Base-by-base conservation (phyloP, 2,888 invertebrate genomes). In the Cheilosia variabilis region DNA sequence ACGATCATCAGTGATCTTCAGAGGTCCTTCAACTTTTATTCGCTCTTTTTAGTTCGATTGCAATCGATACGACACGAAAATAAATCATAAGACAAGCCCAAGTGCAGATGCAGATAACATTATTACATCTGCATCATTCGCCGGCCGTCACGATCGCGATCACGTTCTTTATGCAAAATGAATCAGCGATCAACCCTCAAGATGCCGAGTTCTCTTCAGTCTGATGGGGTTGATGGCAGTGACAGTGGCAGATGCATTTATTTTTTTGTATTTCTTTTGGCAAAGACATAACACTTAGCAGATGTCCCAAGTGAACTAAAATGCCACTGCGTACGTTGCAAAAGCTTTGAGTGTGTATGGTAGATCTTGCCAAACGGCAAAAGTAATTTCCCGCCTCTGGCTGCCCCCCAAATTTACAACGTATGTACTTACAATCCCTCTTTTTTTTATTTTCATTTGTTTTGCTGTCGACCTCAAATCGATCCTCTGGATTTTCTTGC, bases 1-100 rank as follows among this genome's bases (percentile, higher is more conserved):
- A 10, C 41, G 55, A 82, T 53, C 19, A 19, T 19, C 55, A 55
- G 63, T 47, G 63, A 84, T 65, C 75, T 66, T 71, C 50, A 62
- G 17, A 69, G 86, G 76, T 86, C 86, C 86, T 77, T 86, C 72
- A 86, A 81, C 86, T 81, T 77, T 72, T 50, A 58, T n/a, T 41
- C 3, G 41, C 52, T 80, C 63, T 22, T 47, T 65, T 57, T 27
- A 55, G 41, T 58, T 69, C 55, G 41, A 43, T 73, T 79, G 79
- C 79, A 69, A 84, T 84, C 83, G 79, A 84, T 73, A 68, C 73
- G 53, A 60, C 31, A 78, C 53, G 34, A 69, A 43, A 76, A 71
- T 73, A 65, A 84, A 75, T 69, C 53, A 62, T 50, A 62, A 69
- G 34, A 41, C 37, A 57, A 65, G 24, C 52, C 37, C 10, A 13